Base-by-base conservation (phyloP, 2,113 vertebrate genomes). In the Stictonetta naevosa region DNA sequence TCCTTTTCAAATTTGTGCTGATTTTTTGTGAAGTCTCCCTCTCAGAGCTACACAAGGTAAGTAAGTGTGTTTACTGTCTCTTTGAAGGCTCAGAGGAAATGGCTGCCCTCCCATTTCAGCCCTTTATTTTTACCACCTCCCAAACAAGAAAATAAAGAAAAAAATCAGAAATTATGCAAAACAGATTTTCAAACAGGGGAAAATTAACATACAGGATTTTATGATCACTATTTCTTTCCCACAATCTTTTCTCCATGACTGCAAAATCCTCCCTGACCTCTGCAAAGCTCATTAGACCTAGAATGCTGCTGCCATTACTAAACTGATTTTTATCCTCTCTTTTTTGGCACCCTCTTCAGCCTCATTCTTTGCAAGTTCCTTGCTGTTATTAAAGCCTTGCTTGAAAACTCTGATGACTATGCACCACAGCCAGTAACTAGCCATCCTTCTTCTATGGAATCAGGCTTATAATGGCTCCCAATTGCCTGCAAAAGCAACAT, bases 281-380 rank as follows among this genome's bases (percentile, higher is more conserved):
- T 92, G 34, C 64, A 91, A 87, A 96, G 67, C 60, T 44, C 40
- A 16, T 86, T 15, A 78, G 68, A 86, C 77, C 83, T 78, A 86
- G 48, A 90, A 83, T 86, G 52, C 52, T 89, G 73, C 53, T 56
- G 38, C 73, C 90, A 64, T 25, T 64, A 82, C 78, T 69, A 56
- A 73, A 83, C 13, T 48, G 69, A 71, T 95, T 96, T 93, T 95
- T 42, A 89, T 34, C 10, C n/a, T 95, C 63, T 92, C 42, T 48
- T 71, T 91, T 76, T 34, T 86, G 68, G 73, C 79, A 93, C 34
- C 33, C 63, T 83, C 46, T 59, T 60, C 56, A 95, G 86, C 62
- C 60, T 64, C 52, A 31, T 18, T 74, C 38, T 58, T 40, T 29
- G 20, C 58, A 31, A 72, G 69, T 36, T 92, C 38, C 62, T 62